Evolutionary conservation across 2,888 invertebrate genomes (phyloP), one percentile per base, ranked within the genome.

Genomic region (Baccha elongata): DNA sequence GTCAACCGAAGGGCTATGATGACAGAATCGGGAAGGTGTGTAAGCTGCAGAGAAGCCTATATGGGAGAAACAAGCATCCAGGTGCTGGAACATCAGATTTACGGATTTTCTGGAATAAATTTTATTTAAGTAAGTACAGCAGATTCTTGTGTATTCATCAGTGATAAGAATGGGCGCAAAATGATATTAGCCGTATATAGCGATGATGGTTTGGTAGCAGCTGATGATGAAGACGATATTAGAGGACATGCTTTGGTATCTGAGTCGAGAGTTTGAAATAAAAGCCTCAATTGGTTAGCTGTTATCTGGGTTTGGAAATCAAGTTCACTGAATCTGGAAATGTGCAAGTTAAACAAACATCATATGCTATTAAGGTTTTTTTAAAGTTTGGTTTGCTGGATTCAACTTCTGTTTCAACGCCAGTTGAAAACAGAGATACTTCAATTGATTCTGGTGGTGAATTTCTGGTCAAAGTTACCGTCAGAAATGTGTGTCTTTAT

Each of bases 341-440:
- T 10, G 2, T 69, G 17, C 23, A 35, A 15, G 10, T 58, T n/a
- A 44, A 58, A 10, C 55, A 69, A 44, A 42, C 46, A 15, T n/a
- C 55, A n/a, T 37, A 73, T 55, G 55, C 64, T n/a, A 46, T 8
- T 13, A 26, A 17, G 10, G 40, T 67, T n/a, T 13, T 65, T 4
- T 40, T 15, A 29, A 65, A 17, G 21, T 73, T 73, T 19, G 29
- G 40, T 13, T 55, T 73, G 73, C 1, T 8, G 3, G 53, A 65
- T 23, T 15, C 64, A 23, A 65, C 29, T 10, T 11, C 73, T n/a
- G 65, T 73, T 46, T 52, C 53, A 37, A 73, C 64, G 6, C 53
- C 53, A 35, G 62, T 42, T 19, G 58, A 69, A 32, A 35, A 23
- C 6, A 64, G 21, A 35, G 4, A 29, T 32, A 44, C n/a, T 17